Evolutionary conservation across 37 sponge, comb jelly and placozoan genomes (phyloP), one percentile per base, ranked within the genome.

Genomic region (Aphrocallistes beatrix): DNA sequence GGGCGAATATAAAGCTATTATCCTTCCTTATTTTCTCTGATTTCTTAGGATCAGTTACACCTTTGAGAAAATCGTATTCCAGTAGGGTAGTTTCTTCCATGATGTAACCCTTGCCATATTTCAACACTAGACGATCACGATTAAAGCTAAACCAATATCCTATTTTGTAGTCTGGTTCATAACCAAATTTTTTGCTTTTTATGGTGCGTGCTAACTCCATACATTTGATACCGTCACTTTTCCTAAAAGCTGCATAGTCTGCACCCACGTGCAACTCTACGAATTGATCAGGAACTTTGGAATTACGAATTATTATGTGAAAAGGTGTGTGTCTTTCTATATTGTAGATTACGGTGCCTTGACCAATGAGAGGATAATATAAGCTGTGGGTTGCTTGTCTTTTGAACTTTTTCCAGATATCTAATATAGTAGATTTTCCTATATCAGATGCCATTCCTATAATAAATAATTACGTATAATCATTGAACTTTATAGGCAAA

Each of bases 81-180:
- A 90, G 17, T 13, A 91, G 51, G 32, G 89, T 91, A 0, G 89
- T 91, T 36, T 91, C 87, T 0, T 82, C 83, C 91, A 91, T 91
- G 51, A 39, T n/a, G 36, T 91, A 91, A 0, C 91, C 91, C 39
- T 91, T 91, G 38, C 91, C 91, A 47, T 91, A 91, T 39, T 91
- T 91, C 32, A 91, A 23, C 0, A 82, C 51, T 3, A 91, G 85
- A 23, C 37, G 82, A 38, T 86, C 85, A 3, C 91, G 69, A 30
- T 91, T 85, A 42, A 82, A 91, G 75, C 91, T 91, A 36, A 91
- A 82, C 91, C 91, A 91, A 39, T 91, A 91, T 3, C 87, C 84
- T 21, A 86, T 87, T 28, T 82, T 85, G 13, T 40, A 17, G n/a
- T 49, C 69, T 23, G 36, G 23, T 50, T 91, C 88, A 69, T 51